phyloP scores from a whole-genome alignment of 2,888 invertebrate species.

The Melipona bicolor region DNA sequence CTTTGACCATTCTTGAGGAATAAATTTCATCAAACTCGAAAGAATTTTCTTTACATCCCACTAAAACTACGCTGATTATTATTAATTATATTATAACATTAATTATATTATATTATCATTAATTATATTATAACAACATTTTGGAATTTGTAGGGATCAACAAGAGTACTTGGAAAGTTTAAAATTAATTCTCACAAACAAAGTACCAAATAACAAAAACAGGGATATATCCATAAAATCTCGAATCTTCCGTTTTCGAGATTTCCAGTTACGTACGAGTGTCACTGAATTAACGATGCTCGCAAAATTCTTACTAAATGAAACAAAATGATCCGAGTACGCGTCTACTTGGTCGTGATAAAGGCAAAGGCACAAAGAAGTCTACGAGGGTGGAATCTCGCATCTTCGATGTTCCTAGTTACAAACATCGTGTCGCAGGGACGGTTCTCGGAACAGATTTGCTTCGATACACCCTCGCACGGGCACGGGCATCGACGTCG shows the following conservation, averaged over 20 bases:
- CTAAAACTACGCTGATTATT: background rate
- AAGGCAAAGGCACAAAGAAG: background rate
- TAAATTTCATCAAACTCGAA: background rate
- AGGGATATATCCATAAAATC: background rate
- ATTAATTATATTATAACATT: background rate
- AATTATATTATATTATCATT: background rate
- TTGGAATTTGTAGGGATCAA: background rate
- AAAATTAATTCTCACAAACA: no score
- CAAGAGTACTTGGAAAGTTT: no score
- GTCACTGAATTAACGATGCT: background rate
- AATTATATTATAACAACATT: background rate
- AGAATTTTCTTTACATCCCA: no score
- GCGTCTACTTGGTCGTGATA: background rate
- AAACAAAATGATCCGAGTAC: background rate
- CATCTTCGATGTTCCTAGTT: background rate
- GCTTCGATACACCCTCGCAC: slow-evolving; percentile 29
- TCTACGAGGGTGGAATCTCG: background rate
- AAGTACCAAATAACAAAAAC: no score
- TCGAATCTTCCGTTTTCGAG: background rate
- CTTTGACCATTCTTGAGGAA: background rate
- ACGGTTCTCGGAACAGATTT: slow-evolving; percentile 31
- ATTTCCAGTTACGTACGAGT: background rate
- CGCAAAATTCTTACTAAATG: background rate
- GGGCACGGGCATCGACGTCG: slow-evolving; percentile 21
- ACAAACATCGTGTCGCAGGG: background rate